These are phyloP conservation scores for Micropoecilia bifurca DNA, from an alignment of 2,797 vertebrate species.

Conservation along the genomic window DNA sequence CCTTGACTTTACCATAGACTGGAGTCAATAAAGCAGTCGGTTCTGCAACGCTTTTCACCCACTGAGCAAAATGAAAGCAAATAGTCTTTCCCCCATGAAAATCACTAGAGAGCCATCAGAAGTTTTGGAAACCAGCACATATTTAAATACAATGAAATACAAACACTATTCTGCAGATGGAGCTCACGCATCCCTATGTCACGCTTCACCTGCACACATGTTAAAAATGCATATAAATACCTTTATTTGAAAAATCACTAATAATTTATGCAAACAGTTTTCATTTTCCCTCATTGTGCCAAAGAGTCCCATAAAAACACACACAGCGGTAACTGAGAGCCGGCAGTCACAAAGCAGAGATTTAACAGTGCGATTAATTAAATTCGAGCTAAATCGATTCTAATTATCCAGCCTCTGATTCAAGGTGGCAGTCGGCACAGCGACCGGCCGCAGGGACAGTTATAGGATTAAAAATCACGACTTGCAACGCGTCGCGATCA, in stretches of 20 bases:
- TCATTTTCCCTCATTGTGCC: slow-evolving; percentile 16
- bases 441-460: slow-evolving; percentile 46
- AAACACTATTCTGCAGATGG: background rate
- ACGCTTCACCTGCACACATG: background rate
- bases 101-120: background rate
- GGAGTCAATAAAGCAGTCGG: background rate
- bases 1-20: background rate
- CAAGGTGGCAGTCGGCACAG: slow-evolving; percentile 60
- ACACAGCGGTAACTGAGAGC: slow-evolving; percentile 42
- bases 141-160: background rate
- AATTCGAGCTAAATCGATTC: slow-evolving; percentile 90
- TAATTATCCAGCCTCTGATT: slow-evolving; percentile 85
- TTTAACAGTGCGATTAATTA: slow-evolving; percentile 91
- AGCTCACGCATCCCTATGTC: background rate
- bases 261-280: slow-evolving; percentile 21
- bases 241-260: background rate
- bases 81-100: background rate
- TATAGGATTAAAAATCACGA: slow-evolving; percentile 54
- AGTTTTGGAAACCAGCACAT: background rate
- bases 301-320: background rate
- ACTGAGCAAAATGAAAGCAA: background rate
- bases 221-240: background rate
- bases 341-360: slow-evolving; percentile 83
- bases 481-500: slow-evolving; percentile 47
- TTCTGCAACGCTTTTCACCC: background rate